Conservation (phyloP, 2,888 invertebrate genomes). For the Stenotaenia linearis region DNA sequence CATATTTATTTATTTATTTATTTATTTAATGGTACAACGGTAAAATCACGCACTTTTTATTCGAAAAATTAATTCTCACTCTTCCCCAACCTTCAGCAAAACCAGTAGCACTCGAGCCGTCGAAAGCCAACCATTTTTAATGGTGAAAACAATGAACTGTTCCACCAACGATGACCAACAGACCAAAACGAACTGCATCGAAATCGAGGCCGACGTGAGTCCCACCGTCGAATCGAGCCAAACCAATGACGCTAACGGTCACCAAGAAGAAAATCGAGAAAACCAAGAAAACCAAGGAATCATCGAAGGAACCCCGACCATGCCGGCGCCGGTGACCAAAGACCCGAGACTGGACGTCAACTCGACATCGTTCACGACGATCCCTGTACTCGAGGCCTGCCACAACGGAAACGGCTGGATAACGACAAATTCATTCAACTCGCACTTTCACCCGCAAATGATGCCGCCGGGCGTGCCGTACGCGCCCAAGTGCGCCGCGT, state of each 20-base stretch:
- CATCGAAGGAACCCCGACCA: neutral
- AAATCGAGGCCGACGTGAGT: neutral
- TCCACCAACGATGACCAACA: neutral
- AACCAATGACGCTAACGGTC: neutral
- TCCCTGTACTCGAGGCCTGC: neutral
- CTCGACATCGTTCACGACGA: neutral
- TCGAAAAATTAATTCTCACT: too few relatives aligned
- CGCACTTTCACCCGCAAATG: neutral
- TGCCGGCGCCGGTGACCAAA: neutral
- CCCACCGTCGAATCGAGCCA: neutral
- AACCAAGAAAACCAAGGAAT: neutral
- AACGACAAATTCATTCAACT: neutral
- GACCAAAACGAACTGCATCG: slow-evolving; percentile 2
- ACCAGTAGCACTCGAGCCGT: too few relatives aligned
- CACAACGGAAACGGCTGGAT: slow-evolving; percentile 13
- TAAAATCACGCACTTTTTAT: too few relatives aligned
- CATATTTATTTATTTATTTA: too few relatives aligned
- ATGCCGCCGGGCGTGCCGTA: neutral
- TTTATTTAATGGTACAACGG: too few relatives aligned
- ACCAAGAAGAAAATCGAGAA: neutral
- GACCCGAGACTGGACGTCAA: neutral
- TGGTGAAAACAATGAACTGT: slow-evolving; percentile 13
- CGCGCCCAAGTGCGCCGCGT: neutral
- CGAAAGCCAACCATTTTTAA: too few relatives aligned
- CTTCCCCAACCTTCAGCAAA: too few relatives aligned